These are phyloP conservation scores for Sicus ferrugineus DNA, from an alignment of 2,888 invertebrate species.

Conservation along the genomic window DNA sequence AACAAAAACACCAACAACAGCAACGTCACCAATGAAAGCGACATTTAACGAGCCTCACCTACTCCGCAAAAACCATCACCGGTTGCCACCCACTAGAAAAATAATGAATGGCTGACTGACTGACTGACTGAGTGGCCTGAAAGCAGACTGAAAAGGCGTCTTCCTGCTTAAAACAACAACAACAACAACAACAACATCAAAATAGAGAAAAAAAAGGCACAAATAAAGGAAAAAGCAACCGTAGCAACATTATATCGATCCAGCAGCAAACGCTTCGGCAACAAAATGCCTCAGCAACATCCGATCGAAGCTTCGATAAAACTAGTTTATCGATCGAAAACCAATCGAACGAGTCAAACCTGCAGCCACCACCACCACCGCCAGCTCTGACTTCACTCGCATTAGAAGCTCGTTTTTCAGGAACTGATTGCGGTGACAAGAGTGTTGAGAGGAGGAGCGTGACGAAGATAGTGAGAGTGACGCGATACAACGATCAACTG, in stretches of 20 bases:
- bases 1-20: too few relatives aligned
- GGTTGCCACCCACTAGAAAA: conserved; percentile 21
- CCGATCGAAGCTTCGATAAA: not conserved
- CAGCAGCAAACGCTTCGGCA: not conserved
- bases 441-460: not conserved
- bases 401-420: not conserved
- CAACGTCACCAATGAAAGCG: conserved; percentile 19
- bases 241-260: too few relatives aligned
- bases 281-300: not conserved
- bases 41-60: conserved; percentile 27
- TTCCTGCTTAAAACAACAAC: not conserved
- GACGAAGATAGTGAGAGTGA: not conserved
- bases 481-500: not conserved
- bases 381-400: not conserved
- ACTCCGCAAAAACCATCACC: not conserved
- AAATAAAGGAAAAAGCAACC: too few relatives aligned
- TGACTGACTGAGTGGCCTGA: conserved; percentile 8
- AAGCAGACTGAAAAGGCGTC: conserved; percentile 4
- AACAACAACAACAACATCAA: not conserved
- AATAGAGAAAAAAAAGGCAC: too few relatives aligned
- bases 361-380: not conserved
- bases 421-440: not conserved
- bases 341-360: not conserved
- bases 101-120: conserved; percentile 10
- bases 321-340: conserved; percentile 2